A percentile compares a stretch with the other conserved stretches of the same genome.
Evolutionary conservation across 2,888 invertebrate genomes (phyloP).

Genomic region (Piscicola geometra): DNA sequence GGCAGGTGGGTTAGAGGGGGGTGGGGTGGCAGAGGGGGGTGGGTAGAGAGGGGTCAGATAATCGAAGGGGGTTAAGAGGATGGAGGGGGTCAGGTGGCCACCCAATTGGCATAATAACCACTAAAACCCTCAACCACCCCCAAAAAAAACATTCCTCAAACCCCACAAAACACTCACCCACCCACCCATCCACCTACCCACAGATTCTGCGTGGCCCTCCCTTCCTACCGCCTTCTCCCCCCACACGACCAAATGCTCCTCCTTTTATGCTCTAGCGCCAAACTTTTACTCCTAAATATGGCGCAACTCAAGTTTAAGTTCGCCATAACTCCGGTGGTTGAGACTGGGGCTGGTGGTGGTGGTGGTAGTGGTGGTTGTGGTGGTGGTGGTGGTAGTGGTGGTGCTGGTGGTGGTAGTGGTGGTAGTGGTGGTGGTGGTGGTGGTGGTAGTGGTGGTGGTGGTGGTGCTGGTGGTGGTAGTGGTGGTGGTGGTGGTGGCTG

Average conservation of each 20-base stretch:
- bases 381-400: background rate
- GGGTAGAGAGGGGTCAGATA: too few relatives aligned
- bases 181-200: background rate
- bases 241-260: constrained; percentile 51
- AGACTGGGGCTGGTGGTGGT: background rate
- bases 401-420: too few relatives aligned
- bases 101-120: too few relatives aligned
- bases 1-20: too few relatives aligned
- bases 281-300: constrained; percentile 52
- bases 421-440: background rate
- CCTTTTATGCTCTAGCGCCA: constrained; percentile 51
- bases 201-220: constrained; percentile 43
- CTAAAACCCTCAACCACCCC: too few relatives aligned
- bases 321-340: constrained; percentile 48
- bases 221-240: constrained; percentile 49
- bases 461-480: too few relatives aligned
- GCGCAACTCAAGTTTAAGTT: constrained; percentile 54
- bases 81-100: too few relatives aligned
- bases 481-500: too few relatives aligned
- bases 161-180: too few relatives aligned
- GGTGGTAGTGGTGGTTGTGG: background rate
- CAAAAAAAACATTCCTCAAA: too few relatives aligned
- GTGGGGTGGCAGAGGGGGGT: too few relatives aligned
- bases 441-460: background rate
- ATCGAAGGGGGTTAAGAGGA: too few relatives aligned